Percentiles rank a stretch among this genome's conserved stretches.
Conservation (phyloP, 1,140 invertebrate genomes). For the Achatina immaculata region DNA sequence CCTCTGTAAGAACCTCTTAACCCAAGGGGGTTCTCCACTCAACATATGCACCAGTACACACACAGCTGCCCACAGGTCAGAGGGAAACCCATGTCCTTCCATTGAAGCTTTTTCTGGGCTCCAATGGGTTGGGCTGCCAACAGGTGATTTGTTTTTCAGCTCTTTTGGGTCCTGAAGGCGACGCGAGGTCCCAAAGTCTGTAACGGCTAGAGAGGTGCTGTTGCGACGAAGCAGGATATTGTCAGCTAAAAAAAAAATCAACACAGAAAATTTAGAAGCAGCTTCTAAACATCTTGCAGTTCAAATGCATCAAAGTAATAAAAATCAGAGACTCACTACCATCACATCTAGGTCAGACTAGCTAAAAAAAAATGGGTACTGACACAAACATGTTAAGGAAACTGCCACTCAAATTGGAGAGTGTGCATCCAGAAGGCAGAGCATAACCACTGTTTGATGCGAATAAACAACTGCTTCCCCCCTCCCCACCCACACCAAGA, state of each 20-base stretch:
- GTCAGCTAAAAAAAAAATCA: constrained; percentile 52
- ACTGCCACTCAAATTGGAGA: no score
- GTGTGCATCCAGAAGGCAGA: no score
- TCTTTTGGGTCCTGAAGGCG: constrained; percentile 39
- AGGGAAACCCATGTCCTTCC: constrained; percentile 59
- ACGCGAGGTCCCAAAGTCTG: constrained; percentile 63
- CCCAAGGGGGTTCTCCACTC: constrained; percentile 62
- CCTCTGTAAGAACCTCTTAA: constrained; percentile 45
- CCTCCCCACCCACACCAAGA: no score
- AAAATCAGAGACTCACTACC: no score
- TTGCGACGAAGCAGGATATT: constrained; percentile 57
- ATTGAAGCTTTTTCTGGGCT: constrained; percentile 64
- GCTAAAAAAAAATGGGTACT: no score
- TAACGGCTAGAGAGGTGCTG: constrained; percentile 46
- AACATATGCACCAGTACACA: constrained; percentile 64
- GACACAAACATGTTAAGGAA: no score
- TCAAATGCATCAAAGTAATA: no score
- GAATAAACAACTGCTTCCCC: no score
- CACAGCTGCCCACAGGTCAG: constrained; percentile 63
- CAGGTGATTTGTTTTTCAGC: constrained; percentile 42
- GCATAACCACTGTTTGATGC: no score
- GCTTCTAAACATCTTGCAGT: no score
- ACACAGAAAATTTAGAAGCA: not conserved
- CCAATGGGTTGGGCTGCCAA: constrained; percentile 60
- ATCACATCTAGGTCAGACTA: no score